Base-by-base conservation (phyloP, 2,797 vertebrate species). In the Lacerta viridis region DNA sequence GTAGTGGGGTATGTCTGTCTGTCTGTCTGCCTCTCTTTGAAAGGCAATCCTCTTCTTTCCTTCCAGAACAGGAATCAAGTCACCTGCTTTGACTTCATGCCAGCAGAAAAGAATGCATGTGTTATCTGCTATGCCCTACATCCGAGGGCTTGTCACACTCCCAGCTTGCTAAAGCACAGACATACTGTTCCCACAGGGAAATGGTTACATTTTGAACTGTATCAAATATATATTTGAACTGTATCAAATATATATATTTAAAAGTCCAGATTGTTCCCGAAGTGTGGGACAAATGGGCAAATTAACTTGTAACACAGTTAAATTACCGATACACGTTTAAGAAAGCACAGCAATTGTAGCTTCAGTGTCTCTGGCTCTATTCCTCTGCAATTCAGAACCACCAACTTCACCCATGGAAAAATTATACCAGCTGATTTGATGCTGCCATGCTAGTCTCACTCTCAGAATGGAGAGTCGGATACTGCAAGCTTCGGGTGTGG, bases 11-110 rank as follows among this genome's bases (percentile, higher is more conserved):
- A 61, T 50, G 50, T 46, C 61, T 46, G 41, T 80, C 68, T 71
- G 1, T 80, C 39, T 39, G 39, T 39, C 39, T 39, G 39, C 3
- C 39, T 39, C 68, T 55, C 3, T 59, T 72, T 72, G 29, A 80
- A 41, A 27, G 46, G 85, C 43, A 80, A 13, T 59, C 18, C 2
- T 33, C 43, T 59, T 64, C 23, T 59, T 80, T 79, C 29, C 59
- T 88, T 68, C 36, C 59, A 83, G 61, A 74, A 43, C 18, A 88
- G 75, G 61, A 69, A 88, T 74, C 10, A 88, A 84, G 50, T 85
- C 76, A 89, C 82, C 76, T 79, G 76, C 68, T 84, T 79, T 72
- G 50, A 61, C 55, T 43, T 74, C 39, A 13, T 50, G 11, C 55
- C 77, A 80, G 23, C 36, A 20, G 39, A 39, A 85, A 46, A 84